phyloP scores from a whole-genome alignment of 2,797 vertebrate genomes.

The Gadopsis bispinosus region DNA sequence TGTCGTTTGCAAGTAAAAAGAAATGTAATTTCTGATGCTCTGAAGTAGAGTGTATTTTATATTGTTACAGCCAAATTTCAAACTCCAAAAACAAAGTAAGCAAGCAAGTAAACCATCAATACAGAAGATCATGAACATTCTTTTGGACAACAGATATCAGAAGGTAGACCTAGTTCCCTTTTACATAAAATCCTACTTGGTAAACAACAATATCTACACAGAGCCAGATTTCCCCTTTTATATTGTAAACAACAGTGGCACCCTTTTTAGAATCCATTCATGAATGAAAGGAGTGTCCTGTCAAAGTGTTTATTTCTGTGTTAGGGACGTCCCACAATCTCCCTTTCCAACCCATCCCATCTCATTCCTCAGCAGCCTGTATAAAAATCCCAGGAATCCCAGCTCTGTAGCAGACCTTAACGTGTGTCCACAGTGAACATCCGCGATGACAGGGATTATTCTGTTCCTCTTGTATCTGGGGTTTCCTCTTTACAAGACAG shows the following conservation, averaged over 20 bases:
- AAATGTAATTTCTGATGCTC: neutral
- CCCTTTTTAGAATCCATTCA: constrained; percentile 37
- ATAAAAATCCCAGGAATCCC: constrained; percentile 76
- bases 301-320: constrained; percentile 56
- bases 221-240: constrained; percentile 8
- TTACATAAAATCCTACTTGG: neutral
- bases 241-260: constrained; percentile 27
- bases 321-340: constrained; percentile 72
- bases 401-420: constrained; percentile 53
- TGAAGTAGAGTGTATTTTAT: neutral
- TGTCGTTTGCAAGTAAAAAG: constrained; percentile 59
- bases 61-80: neutral
- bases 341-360: constrained; percentile 53
- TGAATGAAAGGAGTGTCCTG: constrained; percentile 71
- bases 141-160: neutral
- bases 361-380: constrained; percentile 56
- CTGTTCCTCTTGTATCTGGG: constrained; percentile 74
- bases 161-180: neutral
- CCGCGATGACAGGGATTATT: constrained; percentile 80
- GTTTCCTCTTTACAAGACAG: constrained; percentile 73
- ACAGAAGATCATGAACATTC: neutral
- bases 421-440: constrained; percentile 42
- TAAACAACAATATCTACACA: neutral
- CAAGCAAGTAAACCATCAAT: neutral
- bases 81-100: neutral